These are phyloP conservation scores for Lithobates sylvaticus DNA, from an alignment of 2,797 vertebrate genomes.

Conservation along the genomic window DNA sequence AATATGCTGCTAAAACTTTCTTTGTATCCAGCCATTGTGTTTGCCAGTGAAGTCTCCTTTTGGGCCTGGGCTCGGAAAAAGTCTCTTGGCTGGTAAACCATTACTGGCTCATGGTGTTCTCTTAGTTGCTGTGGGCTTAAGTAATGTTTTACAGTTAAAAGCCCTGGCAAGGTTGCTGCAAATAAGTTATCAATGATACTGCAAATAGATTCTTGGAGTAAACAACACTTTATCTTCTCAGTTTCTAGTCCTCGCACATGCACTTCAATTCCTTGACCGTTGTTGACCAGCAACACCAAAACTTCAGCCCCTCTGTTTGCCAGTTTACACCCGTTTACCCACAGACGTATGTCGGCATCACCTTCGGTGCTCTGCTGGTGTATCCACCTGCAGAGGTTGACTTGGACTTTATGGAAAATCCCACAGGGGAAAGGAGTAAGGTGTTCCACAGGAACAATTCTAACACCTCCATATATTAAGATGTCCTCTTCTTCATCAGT, in stretches of 20 bases:
- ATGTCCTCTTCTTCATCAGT: constrained; percentile 89
- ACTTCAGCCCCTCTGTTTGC: constrained; percentile 87
- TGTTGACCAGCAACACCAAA: constrained; percentile 93
- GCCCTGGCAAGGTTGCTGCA: constrained; percentile 89
- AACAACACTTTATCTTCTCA: constrained; percentile 89
- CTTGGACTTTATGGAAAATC: constrained; percentile 97
- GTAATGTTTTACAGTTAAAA: constrained; percentile 92
- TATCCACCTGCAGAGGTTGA: constrained; percentile 95
- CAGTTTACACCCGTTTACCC: constrained; percentile 92
- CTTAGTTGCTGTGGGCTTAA: constrained; percentile 96
- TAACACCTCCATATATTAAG: constrained; percentile 90
- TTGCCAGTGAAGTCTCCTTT: constrained; percentile 89
- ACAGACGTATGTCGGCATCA: constrained; percentile 90
- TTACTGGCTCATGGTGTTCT: constrained; percentile 92
- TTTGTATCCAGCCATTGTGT: constrained; percentile 96
- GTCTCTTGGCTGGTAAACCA: constrained; percentile 97
- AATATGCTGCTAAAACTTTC: constrained; percentile 97
- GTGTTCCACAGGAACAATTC: constrained; percentile 94
- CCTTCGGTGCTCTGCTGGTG: constrained; percentile 92
- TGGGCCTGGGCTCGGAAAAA: constrained; percentile 92
- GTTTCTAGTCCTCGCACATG: constrained; percentile 90
- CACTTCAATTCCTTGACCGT: constrained; percentile 95
- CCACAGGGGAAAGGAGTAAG: constrained; percentile 94
- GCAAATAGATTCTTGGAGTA: constrained; percentile 91
- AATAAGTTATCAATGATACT: constrained; percentile 93